Conservation (phyloP, 2,113 vertebrate species). For the Labrus mixtus region DNA sequence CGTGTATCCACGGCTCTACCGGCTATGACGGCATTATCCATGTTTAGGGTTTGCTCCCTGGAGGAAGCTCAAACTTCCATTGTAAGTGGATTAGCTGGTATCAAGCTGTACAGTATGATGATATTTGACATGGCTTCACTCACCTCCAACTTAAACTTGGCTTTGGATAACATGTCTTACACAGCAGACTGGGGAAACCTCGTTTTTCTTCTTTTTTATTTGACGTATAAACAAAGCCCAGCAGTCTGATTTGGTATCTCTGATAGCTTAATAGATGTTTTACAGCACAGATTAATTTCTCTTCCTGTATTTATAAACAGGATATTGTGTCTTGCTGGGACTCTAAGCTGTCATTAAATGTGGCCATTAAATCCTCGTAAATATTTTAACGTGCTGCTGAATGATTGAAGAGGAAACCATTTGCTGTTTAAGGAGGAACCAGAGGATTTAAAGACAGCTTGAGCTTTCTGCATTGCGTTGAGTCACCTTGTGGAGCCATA, state of each 20-base stretch:
- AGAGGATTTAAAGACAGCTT: conserved; percentile 1
- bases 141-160: conserved; percentile 29
- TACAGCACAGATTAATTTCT: conserved; percentile 38
- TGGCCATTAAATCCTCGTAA: conserved; percentile 42
- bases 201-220: not conserved
- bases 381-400: conserved; percentile 43
- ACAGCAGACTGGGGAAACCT: not conserved
- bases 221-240: conserved; percentile 22
- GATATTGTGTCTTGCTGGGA: conserved; percentile 30
- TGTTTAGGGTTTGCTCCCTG: conserved; percentile 51
- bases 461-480: not conserved
- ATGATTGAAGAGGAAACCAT: conserved; percentile 46
- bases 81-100: conserved; percentile 60
- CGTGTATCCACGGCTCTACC: conserved; percentile 3
- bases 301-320: conserved; percentile 42
- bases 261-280: conserved; percentile 37
- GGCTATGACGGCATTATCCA: conserved; percentile 27
- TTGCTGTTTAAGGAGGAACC: conserved; percentile 25
- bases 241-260: conserved; percentile 4
- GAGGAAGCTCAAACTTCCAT: conserved; percentile 55
- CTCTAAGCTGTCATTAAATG: conserved; percentile 43
- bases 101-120: conserved; percentile 12
- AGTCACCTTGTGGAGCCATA: not conserved
- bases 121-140: conserved; percentile 42
- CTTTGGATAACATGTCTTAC: conserved; percentile 4